Conservation (phyloP, 1,140 invertebrate genomes). For the Metaphire vulgaris region DNA sequence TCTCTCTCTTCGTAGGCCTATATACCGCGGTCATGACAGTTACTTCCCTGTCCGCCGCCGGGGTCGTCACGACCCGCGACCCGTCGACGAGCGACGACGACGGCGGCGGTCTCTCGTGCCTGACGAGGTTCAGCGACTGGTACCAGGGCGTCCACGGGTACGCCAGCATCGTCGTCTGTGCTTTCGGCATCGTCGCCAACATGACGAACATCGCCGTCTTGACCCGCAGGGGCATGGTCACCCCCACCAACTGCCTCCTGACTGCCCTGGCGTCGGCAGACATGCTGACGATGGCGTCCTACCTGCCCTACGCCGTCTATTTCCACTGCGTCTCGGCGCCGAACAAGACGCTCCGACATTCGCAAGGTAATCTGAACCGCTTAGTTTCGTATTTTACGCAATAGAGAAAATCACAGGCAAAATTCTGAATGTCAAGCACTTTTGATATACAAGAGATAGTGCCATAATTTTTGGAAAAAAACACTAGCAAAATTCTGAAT, state of each 20-base stretch:
- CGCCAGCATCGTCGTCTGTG: constrained; percentile 66
- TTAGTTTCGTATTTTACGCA: no score
- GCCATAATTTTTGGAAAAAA: no score
- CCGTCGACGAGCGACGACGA: background rate
- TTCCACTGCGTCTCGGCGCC: constrained; percentile 39
- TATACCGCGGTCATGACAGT: no score
- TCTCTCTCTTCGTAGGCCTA: no score
- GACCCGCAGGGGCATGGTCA: constrained; percentile 72
- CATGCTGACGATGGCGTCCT: constrained; percentile 78
- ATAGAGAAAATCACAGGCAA: no score
- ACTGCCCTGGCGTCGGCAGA: constrained; percentile 76
- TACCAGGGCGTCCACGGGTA: constrained; percentile 62
- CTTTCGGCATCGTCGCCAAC: constrained; percentile 83
- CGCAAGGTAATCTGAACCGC: no score
- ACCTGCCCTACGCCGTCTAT: constrained; percentile 73
- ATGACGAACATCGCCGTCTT: constrained; percentile 79
- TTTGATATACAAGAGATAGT: no score
- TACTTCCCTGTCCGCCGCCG: no score
- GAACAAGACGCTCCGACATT: constrained; percentile 3
- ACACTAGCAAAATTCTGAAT: no score
- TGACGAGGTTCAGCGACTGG: constrained; percentile 35
- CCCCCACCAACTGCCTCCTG: constrained; percentile 76
- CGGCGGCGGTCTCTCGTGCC: background rate
- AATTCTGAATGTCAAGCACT: no score
- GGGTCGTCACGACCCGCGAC: no score